Percentiles rank a stretch among this genome's conserved stretches.
These are phyloP conservation scores for Rhysida immarginata DNA, from an alignment of 1,140 invertebrate species.

Conservation along the genomic window DNA sequence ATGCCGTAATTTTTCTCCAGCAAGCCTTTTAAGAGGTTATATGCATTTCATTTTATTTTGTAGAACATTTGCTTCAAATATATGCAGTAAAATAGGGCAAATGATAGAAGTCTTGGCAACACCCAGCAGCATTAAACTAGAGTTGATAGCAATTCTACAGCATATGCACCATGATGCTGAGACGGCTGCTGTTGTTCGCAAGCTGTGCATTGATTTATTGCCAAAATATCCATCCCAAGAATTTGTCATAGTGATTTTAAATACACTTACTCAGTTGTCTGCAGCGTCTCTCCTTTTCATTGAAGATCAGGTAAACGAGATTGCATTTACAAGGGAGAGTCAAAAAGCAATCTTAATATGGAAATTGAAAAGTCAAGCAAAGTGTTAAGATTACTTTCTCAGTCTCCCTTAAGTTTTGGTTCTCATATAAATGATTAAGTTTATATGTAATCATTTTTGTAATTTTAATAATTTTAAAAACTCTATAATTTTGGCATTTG, in stretches of 20 bases:
- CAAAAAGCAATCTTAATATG: no score
- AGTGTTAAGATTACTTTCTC: no score
- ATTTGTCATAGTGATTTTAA: constrained; percentile 70
- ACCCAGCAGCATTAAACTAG: constrained; percentile 76
- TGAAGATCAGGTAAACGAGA: constrained; percentile 53
- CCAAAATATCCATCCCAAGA: constrained; percentile 68
- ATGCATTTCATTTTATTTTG: background rate
- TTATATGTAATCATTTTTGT: no score
- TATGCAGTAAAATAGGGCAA: constrained; percentile 86
- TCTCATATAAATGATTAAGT: no score
- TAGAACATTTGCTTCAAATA: constrained; percentile 83
- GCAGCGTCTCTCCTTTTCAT: constrained; percentile 77
- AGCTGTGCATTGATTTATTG: constrained; percentile 63
- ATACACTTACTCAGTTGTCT: constrained; percentile 73
- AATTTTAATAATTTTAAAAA: no score
- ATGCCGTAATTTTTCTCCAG: no score
- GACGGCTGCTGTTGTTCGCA: constrained; percentile 52
- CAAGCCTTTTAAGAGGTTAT: no score
- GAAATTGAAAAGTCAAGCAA: no score
- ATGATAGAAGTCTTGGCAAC: constrained; percentile 88
- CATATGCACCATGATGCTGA: constrained; percentile 86
- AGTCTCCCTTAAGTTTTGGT: no score
- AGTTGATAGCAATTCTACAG: constrained; percentile 75
- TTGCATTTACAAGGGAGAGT: no score
- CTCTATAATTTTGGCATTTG: no score